A percentile compares a stretch with the other conserved stretches of the same genome.
Conservation (phyloP, 2,888 invertebrate genomes). For the Cosmopolites sordidus region DNA sequence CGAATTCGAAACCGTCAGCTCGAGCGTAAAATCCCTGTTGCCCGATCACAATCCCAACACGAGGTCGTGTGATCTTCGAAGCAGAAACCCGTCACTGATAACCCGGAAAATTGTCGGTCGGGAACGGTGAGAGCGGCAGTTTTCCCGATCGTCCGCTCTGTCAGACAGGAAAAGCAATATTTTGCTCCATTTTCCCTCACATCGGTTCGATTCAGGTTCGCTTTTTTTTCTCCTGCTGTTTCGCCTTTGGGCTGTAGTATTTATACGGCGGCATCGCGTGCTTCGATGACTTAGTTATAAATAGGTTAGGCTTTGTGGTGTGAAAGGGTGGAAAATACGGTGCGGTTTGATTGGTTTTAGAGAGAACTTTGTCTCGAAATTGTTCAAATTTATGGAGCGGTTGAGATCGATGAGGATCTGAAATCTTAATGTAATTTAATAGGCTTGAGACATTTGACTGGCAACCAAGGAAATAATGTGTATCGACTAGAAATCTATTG, state of each 20-base stretch:
- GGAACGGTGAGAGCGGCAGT: constrained; percentile 4
- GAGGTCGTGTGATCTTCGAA: constrained; percentile 1
- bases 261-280: constrained; percentile 16
- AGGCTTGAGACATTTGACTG: too few relatives aligned
- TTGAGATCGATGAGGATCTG: too few relatives aligned
- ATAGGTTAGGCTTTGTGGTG: constrained; percentile 24
- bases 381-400: too few relatives aligned
- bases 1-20: too few relatives aligned
- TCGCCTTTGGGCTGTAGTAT: constrained; percentile 17
- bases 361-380: background rate
- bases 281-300: constrained; percentile 26
- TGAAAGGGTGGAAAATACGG: constrained; percentile 10
- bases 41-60: too few relatives aligned
- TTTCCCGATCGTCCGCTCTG: constrained; percentile 22
- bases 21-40: too few relatives aligned
- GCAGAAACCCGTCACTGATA: constrained; percentile 23
- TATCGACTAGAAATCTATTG: too few relatives aligned
- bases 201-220: background rate
- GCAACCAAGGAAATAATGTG: too few relatives aligned
- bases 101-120: constrained; percentile 24
- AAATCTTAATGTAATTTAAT: too few relatives aligned
- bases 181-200: constrained; percentile 20
- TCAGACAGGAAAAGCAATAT: constrained; percentile 27
- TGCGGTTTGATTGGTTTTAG: background rate
- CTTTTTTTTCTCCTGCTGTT: constrained; percentile 20